phyloP scores from a whole-genome alignment of 2,113 vertebrate species.

The Syngnathus typhle region DNA sequence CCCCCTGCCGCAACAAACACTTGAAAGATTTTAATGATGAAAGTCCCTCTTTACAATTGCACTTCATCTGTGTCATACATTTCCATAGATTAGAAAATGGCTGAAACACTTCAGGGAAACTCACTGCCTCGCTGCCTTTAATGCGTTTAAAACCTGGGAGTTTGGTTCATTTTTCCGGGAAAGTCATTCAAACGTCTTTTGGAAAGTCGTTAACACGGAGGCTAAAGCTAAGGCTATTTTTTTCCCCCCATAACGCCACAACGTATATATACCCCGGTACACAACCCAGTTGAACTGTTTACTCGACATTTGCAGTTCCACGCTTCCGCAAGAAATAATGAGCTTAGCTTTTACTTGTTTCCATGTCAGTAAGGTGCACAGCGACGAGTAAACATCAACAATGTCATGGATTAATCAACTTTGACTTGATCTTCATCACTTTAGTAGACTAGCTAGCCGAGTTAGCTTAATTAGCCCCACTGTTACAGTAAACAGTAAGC shows the following conservation, averaged over 20 bases:
- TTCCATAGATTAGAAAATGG: conserved; percentile 67
- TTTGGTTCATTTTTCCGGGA: too few relatives aligned
- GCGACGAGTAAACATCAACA: background rate
- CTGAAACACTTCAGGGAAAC: conserved; percentile 42
- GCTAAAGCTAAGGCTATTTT: too few relatives aligned
- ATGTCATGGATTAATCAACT: background rate
- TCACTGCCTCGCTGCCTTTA: conserved; percentile 18
- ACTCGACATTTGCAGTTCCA: too few relatives aligned
- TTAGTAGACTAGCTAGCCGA: background rate
- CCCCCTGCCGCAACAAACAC: conserved; percentile 56
- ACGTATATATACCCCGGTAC: too few relatives aligned
- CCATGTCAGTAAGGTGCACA: background rate
- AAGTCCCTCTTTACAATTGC: conserved; percentile 73
- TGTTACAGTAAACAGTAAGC: too few relatives aligned
- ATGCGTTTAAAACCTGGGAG: background rate
- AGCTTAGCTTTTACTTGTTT: background rate
- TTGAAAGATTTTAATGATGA: conserved; percentile 67
- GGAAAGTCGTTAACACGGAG: too few relatives aligned
- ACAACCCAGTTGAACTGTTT: too few relatives aligned
- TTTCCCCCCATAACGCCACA: too few relatives aligned
- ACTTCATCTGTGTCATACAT: conserved; percentile 67
- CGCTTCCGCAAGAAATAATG: too few relatives aligned
- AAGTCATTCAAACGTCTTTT: too few relatives aligned
- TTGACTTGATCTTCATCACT: background rate
- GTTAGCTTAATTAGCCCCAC: background rate